Percentiles rank a stretch among this genome's conserved stretches.
Conservation (phyloP, 2,113 vertebrate genomes). For the Uria lomvia region DNA sequence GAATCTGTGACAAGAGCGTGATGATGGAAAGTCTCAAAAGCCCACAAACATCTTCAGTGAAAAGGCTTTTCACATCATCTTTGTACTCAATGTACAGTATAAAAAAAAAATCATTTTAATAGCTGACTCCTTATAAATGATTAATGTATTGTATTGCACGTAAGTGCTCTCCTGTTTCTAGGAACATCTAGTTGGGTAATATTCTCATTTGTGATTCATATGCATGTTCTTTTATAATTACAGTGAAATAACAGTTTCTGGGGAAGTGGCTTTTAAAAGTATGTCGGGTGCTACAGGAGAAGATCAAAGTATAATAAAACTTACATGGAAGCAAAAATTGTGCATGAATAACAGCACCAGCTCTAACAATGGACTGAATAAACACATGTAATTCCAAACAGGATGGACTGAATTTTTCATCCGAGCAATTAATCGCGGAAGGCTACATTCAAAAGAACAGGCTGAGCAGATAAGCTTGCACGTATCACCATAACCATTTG, state of each 20-base stretch:
- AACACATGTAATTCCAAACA: slow-evolving; percentile 10
- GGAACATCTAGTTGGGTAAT: slow-evolving; percentile 38
- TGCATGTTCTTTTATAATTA: slow-evolving; percentile 44
- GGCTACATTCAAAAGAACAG: neutral
- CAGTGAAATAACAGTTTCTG: slow-evolving; percentile 23
- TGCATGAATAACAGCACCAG: neutral
- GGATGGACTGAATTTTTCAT: neutral
- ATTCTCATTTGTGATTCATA: slow-evolving; percentile 47
- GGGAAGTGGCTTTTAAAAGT: slow-evolving; percentile 17
- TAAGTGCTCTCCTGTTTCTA: slow-evolving; percentile 46
- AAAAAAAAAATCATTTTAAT: neutral
- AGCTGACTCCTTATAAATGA: slow-evolving; percentile 37
- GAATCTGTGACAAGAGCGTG: neutral
- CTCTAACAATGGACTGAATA: slow-evolving; percentile 26
- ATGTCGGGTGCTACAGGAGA: neutral
- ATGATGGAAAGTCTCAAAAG: neutral
- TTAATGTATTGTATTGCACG: slow-evolving; percentile 6
- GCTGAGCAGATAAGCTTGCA: neutral
- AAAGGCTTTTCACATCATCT: neutral
- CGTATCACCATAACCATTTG: neutral
- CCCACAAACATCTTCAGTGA: neutral
- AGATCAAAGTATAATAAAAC: slow-evolving; percentile 40
- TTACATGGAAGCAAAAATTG: neutral
- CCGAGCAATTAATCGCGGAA: neutral
- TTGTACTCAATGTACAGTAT: neutral